Conservation (phyloP, 1,140 invertebrate genomes). For the Bombyx mandarina region DNA sequence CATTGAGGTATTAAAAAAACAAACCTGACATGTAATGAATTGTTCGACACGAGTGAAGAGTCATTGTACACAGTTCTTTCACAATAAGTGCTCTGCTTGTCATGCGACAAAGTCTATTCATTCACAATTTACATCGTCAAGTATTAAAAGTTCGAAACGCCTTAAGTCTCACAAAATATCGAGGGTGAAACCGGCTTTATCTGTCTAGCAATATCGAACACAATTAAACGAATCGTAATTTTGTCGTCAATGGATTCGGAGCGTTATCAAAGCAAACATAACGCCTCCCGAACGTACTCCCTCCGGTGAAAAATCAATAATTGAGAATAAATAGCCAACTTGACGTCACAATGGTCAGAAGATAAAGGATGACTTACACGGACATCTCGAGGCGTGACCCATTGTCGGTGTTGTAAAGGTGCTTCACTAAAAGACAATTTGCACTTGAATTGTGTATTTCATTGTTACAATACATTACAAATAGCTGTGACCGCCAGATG, state of each 20-base stretch:
- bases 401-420: constrained; percentile 31
- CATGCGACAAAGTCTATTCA: constrained; percentile 53
- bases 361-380: constrained; percentile 64
- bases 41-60: constrained; percentile 13
- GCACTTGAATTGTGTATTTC: constrained; percentile 41
- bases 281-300: constrained; percentile 43
- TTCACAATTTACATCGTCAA: constrained; percentile 39
- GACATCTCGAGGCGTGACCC: constrained; percentile 56
- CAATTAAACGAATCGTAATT: not conserved
- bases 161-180: not conserved
- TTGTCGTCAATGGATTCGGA: constrained; percentile 20
- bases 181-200: not conserved
- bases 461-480: constrained; percentile 55
- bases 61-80: constrained; percentile 13
- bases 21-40: constrained; percentile 21
- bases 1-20: constrained; percentile 3
- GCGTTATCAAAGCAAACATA: constrained; percentile 52
- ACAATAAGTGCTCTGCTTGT: constrained; percentile 41
- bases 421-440: constrained; percentile 62
- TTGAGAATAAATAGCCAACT: constrained; percentile 54
- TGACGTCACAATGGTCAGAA: constrained; percentile 53
- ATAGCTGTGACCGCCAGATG: constrained; percentile 60
- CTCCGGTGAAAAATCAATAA: constrained; percentile 49
- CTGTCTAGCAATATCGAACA: not conserved
- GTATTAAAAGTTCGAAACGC: not conserved